These are phyloP conservation scores for Mesembrinibis cayennensis DNA, from an alignment of 2,113 vertebrate species.

Conservation along the genomic window DNA sequence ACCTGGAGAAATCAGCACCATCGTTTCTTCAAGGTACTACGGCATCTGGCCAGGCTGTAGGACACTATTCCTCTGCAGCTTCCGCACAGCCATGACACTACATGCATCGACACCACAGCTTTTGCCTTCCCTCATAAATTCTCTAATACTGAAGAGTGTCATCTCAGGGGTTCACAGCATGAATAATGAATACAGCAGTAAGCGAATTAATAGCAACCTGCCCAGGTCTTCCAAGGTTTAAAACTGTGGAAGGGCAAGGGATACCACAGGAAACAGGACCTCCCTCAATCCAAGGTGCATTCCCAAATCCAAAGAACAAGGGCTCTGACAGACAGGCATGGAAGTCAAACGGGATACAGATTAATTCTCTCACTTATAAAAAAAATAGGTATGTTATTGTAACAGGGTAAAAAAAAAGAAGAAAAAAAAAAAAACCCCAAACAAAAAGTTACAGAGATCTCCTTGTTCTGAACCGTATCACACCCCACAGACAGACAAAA, in stretches of 20 bases:
- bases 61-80: background rate
- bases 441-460: background rate
- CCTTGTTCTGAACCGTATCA: background rate
- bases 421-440: too few species aligned
- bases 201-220: background rate
- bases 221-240: background rate
- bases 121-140: background rate
- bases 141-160: background rate
- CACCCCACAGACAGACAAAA: background rate
- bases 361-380: background rate
- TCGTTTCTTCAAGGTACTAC: background rate
- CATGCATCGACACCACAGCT: background rate
- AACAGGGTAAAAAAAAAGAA: background rate
- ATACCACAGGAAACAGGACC: background rate
- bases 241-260: background rate
- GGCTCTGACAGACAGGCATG: background rate
- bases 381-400: accelerated
- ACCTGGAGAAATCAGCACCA: background rate
- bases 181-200: background rate
- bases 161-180: background rate
- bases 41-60: background rate
- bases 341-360: background rate
- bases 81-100: background rate
- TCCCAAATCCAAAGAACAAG: background rate
- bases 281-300: background rate